Base-by-base conservation (phyloP, 2,888 invertebrate species). In the Drepanosiphum platanoidis region DNA sequence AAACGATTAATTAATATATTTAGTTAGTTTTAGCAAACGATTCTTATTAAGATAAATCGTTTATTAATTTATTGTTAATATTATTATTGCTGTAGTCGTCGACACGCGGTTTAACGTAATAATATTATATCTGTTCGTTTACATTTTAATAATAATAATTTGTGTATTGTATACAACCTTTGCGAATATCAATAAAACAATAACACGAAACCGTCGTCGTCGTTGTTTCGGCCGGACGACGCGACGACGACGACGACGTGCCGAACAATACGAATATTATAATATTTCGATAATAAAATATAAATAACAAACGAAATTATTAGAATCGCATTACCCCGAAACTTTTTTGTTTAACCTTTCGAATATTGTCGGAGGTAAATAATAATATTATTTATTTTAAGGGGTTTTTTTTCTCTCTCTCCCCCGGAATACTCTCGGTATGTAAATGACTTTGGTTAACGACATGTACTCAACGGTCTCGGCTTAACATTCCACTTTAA, bases 331-430 rank as follows among this genome's bases (percentile, higher is more conserved):
- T 64, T 32, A 30, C 30, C 5, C 5, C 36, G 36, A 27, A 34
- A 39, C 9, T 7, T 4, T 36, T 22, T 39, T 52, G 2, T 64
- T 64, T 22, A 61, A 30, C 32, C 34, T 68, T 18, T 18, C 4
- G 0, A 42, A 66, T n/a, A 46, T 4, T 18, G 1, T 30, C 0
- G 15, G 3, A 13, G 32, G 18, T 46, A 34, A n/a, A 79, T 68
- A 46, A 32, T 78, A n/a, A 79, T 68, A 46, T n/a, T 78, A 78
- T 66, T 78, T 64, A 30, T 77, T 79, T 66, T 15, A 66, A 79
- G 13, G 42, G n/a, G 9, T 78, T 8, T 15, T 75, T 34, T 61
- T 70, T 58, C 9, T 27, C 11, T 27, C 0, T 61, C 3, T 8
- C 9, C 36, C 2, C 3, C n/a, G 8, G 46, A 32, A 68, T 46